Conservation (phyloP, 2,113 vertebrate species). For the Channa maculata region DNA sequence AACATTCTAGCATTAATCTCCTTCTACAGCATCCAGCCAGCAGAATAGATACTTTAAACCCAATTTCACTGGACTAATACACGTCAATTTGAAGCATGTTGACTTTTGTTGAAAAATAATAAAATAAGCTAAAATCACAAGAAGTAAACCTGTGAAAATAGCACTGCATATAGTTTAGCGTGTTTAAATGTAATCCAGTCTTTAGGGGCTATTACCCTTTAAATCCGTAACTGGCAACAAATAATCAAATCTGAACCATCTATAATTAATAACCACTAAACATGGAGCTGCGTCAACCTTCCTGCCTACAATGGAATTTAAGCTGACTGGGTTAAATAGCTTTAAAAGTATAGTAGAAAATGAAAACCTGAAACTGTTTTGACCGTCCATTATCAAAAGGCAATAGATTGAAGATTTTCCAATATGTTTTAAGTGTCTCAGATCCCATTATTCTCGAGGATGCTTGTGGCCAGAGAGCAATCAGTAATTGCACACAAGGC, state of each 20-base stretch:
- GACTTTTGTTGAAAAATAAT: background rate
- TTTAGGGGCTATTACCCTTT: background rate
- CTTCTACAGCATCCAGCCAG: constrained; percentile 9
- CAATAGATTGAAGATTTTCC: constrained; percentile 9
- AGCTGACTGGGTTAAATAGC: background rate
- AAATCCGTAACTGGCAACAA: background rate
- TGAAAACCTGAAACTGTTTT: background rate
- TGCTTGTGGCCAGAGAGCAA: constrained; percentile 34
- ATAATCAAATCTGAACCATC: background rate
- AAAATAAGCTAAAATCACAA: background rate
- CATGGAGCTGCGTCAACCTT: background rate
- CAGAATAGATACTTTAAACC: constrained; percentile 16
- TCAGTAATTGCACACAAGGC: constrained; percentile 11
- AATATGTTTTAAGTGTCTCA: constrained; percentile 10
- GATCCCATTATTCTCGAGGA: constrained; percentile 35
- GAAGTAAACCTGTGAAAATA: background rate
- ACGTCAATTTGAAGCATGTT: constrained; percentile 4
- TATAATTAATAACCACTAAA: background rate
- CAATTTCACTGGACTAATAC: background rate
- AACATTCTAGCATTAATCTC: constrained; percentile 53
- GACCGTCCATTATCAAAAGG: constrained; percentile 32
- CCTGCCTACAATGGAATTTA: background rate
- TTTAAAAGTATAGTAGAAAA: background rate
- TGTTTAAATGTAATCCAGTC: background rate
- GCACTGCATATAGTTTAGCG: background rate